phyloP scores from a whole-genome alignment of 2,888 invertebrate genomes.

The Pegoplata infirma region DNA sequence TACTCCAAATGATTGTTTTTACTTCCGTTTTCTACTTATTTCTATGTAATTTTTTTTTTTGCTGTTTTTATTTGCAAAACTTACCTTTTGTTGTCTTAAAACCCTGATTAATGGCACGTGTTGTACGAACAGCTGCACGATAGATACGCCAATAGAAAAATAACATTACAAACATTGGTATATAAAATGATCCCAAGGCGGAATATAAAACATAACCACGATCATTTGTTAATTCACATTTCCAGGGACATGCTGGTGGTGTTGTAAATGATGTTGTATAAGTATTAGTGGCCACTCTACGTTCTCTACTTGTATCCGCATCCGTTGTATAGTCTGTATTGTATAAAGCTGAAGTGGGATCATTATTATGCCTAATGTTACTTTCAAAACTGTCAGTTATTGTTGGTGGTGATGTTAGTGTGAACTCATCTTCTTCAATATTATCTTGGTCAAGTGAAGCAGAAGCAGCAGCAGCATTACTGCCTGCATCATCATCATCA shows the following conservation, averaged over 20 bases:
- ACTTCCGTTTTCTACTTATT: background rate
- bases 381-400: slow-evolving; percentile 36
- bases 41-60: too few relatives aligned
- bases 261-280: slow-evolving; percentile 47
- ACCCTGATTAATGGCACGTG: slow-evolving; percentile 94
- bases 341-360: slow-evolving; percentile 37
- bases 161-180: slow-evolving; percentile 98
- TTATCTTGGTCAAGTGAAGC: background rate
- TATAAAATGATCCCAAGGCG: slow-evolving; percentile 98
- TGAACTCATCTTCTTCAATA: slow-evolving; percentile 41
- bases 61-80: too few relatives aligned
- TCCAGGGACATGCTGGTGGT: slow-evolving; percentile 87
- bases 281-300: background rate
- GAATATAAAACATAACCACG: slow-evolving; percentile 98
- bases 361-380: slow-evolving; percentile 35
- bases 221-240: slow-evolving; percentile 94
- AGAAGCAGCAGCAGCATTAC: too few relatives aligned
- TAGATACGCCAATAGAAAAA: slow-evolving; percentile 99
- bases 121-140: slow-evolving; percentile 94
- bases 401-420: background rate
- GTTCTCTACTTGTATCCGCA: background rate
- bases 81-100: slow-evolving; percentile 91
- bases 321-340: slow-evolving; percentile 35
- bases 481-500: slow-evolving; percentile 55
- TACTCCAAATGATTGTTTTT: background rate